Percentiles rank a stretch among this genome's conserved stretches.
Conservation (phyloP, 2,113 vertebrate genomes). For the Budorcas taxicolor region DNA sequence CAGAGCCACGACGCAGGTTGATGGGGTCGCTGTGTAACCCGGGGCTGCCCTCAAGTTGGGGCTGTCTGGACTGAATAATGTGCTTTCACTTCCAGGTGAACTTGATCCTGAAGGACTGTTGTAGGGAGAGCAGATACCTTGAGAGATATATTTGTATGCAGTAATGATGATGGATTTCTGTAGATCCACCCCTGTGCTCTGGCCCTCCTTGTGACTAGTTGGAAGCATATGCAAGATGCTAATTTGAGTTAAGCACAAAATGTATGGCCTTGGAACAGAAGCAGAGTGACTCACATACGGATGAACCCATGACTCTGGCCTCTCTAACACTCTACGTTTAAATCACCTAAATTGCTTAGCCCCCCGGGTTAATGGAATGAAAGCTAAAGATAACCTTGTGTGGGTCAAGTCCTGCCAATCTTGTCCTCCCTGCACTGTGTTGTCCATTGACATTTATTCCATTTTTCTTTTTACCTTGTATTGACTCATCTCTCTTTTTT, state of each 20-base stretch:
- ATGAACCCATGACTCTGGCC: background rate
- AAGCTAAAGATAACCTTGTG: background rate
- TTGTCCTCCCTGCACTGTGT: background rate
- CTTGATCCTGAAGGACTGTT: background rate
- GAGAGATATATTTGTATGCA: background rate
- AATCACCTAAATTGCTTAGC: background rate
- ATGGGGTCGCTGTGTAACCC: rapidly evolving
- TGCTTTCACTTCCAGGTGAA: background rate
- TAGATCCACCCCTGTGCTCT: background rate
- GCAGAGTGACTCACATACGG: background rate
- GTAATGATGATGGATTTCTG: background rate
- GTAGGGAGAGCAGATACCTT: background rate
- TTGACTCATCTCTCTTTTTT: background rate
- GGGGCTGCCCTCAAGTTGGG: rapidly evolving
- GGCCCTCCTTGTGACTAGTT: background rate
- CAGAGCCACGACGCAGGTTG: background rate
- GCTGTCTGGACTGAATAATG: background rate
- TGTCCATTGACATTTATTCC: background rate
- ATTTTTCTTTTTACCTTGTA: background rate
- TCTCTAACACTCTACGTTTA: background rate
- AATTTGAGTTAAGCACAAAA: constrained; percentile 20
- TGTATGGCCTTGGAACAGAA: background rate
- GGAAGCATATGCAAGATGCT: background rate
- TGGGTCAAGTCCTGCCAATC: background rate
- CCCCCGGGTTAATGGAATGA: background rate